A percentile compares a stretch with the other conserved stretches of the same genome.
phyloP scores from a whole-genome alignment of 2,113 vertebrate species.

The Eptatretus burgeri region DNA sequence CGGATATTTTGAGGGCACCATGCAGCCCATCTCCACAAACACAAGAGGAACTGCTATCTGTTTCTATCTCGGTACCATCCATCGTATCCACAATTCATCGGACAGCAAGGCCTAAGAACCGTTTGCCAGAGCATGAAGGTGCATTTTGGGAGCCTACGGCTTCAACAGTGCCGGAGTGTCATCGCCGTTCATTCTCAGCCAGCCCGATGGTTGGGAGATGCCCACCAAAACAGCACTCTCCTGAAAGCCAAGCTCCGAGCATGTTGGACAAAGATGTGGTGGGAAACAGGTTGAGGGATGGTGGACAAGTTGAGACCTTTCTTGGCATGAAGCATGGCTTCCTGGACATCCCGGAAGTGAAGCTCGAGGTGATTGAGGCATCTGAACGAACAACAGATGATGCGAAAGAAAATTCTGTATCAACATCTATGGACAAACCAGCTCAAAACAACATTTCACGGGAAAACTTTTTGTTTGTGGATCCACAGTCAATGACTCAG shows the following conservation, averaged over 20 bases:
- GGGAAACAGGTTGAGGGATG: not conserved
- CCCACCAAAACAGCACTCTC: not conserved
- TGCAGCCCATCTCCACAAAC: conserved; percentile 7
- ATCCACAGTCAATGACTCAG: conserved; percentile 48
- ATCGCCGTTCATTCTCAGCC: conserved; percentile 2
- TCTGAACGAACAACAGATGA: not conserved
- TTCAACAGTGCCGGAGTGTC: not conserved
- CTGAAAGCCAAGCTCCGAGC: not conserved
- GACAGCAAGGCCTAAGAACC: conserved; percentile 2
- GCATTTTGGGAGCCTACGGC: not conserved
- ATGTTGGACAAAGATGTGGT: not conserved
- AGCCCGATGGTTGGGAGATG: not conserved
- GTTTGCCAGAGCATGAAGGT: not conserved
- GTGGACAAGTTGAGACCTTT: not conserved
- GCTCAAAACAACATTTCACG: conserved; percentile 56
- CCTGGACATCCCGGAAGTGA: conserved; percentile 1
- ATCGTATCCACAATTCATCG: not conserved
- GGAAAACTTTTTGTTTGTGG: no score
- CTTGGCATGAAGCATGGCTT: not conserved
- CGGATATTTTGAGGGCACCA: conserved; percentile 30
- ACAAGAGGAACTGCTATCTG: conserved; percentile 3
- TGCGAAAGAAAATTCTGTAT: conserved; percentile 25
- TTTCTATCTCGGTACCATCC: conserved; percentile 1
- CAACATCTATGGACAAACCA: conserved; percentile 58
- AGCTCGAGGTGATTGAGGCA: conserved; percentile 1